Conservation (phyloP, 2,888 invertebrate genomes). For the Eupeodes latifasciatus region DNA sequence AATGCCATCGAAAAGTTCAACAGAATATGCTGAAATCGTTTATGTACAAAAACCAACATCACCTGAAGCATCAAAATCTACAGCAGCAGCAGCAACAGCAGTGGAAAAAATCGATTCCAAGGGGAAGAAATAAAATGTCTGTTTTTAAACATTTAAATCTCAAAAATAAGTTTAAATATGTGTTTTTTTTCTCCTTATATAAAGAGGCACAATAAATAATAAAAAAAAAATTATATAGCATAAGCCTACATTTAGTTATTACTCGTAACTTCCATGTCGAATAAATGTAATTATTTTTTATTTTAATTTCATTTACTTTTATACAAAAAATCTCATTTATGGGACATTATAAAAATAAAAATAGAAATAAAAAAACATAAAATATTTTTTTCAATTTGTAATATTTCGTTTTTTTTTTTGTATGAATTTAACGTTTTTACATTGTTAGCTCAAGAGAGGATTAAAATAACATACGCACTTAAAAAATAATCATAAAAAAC, state of each 20-base stretch:
- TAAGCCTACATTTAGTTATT: too few species aligned
- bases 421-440: not conserved
- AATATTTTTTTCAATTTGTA: constrained; percentile 42
- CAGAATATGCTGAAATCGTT: constrained; percentile 93
- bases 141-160: not conserved
- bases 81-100: constrained; percentile 26
- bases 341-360: not conserved
- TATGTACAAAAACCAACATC: constrained; percentile 84
- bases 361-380: not conserved
- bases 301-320: not conserved
- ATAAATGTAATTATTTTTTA: constrained; percentile 66
- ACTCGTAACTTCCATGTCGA: constrained; percentile 43
- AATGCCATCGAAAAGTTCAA: constrained; percentile 85
- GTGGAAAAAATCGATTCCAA: constrained; percentile 45
- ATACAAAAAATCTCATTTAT: not conserved
- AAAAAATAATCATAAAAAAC: not conserved
- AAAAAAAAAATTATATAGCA: not conserved
- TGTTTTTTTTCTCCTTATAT: constrained; percentile 13
- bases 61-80: constrained; percentile 3
- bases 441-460: constrained; percentile 5
- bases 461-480: constrained; percentile 7
- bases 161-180: not conserved
- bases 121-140: constrained; percentile 55
- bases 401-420: constrained; percentile 40
- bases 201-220: constrained; percentile 14